Evolutionary conservation across 1,140 invertebrate genomes (phyloP).

Genomic region (Zeugodacus cucurbitae): DNA sequence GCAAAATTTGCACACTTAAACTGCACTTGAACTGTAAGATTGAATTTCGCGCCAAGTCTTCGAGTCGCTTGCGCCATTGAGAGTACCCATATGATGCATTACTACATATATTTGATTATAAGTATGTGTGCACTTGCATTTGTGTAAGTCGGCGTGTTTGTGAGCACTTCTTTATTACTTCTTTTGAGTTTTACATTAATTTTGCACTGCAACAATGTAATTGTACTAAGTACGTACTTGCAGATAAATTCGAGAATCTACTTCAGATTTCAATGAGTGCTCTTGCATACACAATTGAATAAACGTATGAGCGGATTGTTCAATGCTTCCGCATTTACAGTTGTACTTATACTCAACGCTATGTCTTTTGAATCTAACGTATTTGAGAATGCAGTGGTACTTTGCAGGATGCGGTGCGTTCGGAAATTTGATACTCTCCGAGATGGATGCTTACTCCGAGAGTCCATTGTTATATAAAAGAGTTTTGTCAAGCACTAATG

Average conservation of each 20-base stretch:
- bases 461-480: too few relatives aligned
- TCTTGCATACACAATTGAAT: not conserved
- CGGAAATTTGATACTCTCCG: too few relatives aligned
- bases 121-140: not conserved
- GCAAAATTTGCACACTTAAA: conserved; percentile 44
- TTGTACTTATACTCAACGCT: too few relatives aligned
- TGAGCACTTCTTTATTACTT: not conserved
- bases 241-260: not conserved
- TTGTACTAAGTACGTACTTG: not conserved
- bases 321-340: too few relatives aligned
- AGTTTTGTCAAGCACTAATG: too few relatives aligned
- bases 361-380: too few relatives aligned
- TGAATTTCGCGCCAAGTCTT: conserved; percentile 51
- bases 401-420: too few relatives aligned
- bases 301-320: too few relatives aligned
- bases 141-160: not conserved
- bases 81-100: not conserved
- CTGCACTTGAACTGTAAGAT: conserved; percentile 58
- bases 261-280: not conserved
- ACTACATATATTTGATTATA: not conserved
- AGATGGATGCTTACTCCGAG: too few relatives aligned
- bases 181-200: not conserved
- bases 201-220: not conserved
- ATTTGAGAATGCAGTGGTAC: too few relatives aligned
- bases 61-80: not conserved